Conservation (phyloP, 2,797 vertebrate species). For the Sarcophilus harrisii region DNA sequence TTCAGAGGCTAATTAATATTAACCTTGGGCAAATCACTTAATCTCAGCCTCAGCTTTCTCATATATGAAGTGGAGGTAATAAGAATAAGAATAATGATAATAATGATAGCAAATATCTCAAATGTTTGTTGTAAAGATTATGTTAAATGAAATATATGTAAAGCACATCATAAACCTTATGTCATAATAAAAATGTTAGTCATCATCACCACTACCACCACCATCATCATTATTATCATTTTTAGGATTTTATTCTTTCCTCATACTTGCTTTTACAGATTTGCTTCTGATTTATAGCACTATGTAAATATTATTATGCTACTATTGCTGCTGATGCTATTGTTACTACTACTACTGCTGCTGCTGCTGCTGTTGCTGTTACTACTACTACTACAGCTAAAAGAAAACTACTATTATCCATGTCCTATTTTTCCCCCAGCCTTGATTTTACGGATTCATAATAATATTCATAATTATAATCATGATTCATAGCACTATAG, state of each 20-base stretch:
- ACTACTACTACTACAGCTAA: too few species aligned
- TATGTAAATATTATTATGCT: neutral
- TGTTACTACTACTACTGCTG: neutral
- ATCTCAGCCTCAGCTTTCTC: neutral
- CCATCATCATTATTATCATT: neutral
- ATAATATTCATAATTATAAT: too few species aligned
- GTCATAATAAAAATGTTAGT: neutral
- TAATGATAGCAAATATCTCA: neutral
- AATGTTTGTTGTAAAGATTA: neutral
- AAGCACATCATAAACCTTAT: neutral
- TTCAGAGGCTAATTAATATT: neutral
- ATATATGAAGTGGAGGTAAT: neutral
- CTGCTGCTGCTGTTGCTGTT: too few species aligned
- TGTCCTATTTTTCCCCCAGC: too few species aligned
- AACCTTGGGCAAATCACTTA: neutral
- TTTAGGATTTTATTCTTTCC: neutral
- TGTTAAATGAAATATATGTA: neutral
- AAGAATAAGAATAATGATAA: neutral
- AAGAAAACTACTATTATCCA: too few species aligned
- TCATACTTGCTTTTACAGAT: neutral
- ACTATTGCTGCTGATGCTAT: too few species aligned
- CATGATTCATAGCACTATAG: neutral
- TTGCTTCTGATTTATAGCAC: neutral
- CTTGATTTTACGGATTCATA: too few species aligned
- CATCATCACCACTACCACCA: neutral